Evolutionary conservation across 1,140 invertebrate genomes (phyloP).

Genomic region (Lepeophtheirus salmonis): DNA sequence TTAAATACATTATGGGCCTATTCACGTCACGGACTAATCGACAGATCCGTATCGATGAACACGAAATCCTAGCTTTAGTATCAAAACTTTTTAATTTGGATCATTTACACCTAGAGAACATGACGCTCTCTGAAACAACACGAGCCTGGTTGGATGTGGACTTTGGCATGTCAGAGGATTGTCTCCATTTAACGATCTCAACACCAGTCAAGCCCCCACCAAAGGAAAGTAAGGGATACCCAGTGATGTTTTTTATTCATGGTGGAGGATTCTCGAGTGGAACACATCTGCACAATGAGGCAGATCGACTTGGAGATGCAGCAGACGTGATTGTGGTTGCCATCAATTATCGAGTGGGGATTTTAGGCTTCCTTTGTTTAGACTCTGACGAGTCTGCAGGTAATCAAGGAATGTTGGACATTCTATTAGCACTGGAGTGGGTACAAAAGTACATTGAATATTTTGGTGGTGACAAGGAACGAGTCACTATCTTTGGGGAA

Average conservation of each 20-base stretch:
- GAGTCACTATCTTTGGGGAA: conserved; percentile 41
- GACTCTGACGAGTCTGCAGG: conserved; percentile 24
- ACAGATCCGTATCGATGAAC: not conserved
- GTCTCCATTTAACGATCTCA: conserved; percentile 34
- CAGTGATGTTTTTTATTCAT: conserved; percentile 33
- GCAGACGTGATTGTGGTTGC: conserved; percentile 36
- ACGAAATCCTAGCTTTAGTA: not conserved
- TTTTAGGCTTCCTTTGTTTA: conserved; percentile 27
- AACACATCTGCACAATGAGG: conserved; percentile 24
- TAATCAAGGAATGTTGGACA: conserved; percentile 36
- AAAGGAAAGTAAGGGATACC: conserved; percentile 16
- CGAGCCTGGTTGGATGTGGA: conserved; percentile 4
- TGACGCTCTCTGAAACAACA: not conserved
- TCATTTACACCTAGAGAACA: not conserved
- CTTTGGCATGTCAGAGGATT: conserved; percentile 28
- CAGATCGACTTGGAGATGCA: conserved; percentile 26
- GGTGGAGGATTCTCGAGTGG: conserved; percentile 30
- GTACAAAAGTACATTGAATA: conserved; percentile 32
- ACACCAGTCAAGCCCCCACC: conserved; percentile 23
- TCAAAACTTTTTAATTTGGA: not conserved
- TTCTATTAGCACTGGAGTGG: conserved; percentile 34
- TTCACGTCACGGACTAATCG: not conserved
- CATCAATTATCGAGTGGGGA: conserved; percentile 39
- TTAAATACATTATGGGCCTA: not conserved
- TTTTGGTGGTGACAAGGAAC: conserved; percentile 36